These are phyloP conservation scores for Lasioglossum calceatum DNA, from an alignment of 2,888 invertebrate genomes.

Conservation along the genomic window DNA sequence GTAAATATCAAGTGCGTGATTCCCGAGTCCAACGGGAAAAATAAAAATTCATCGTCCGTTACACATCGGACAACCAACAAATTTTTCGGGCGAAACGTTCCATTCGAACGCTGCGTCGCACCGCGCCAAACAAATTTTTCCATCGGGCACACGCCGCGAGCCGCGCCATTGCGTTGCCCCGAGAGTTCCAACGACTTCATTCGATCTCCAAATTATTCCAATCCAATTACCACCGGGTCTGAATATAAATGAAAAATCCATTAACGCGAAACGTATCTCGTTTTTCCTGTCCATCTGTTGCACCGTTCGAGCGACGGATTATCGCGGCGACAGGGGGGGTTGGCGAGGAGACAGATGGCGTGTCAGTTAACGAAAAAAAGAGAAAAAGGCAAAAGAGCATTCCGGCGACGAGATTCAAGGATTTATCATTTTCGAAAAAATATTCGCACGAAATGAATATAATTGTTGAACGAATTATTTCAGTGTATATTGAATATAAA, in stretches of 20 bases:
- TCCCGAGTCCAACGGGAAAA: neutral
- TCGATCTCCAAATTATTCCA: constrained; percentile 31
- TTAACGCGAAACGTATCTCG: constrained; percentile 22
- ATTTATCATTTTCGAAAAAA: neutral
- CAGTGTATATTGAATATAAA: too few species aligned
- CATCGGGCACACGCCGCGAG: neutral
- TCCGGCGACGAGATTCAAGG: neutral
- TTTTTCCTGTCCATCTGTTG: constrained; percentile 25
- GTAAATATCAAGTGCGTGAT: neutral
- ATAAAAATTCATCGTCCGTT: constrained; percentile 6
- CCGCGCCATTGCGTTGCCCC: neutral
- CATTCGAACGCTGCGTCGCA: neutral
- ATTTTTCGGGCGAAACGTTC: neutral
- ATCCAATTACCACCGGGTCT: constrained; percentile 19
- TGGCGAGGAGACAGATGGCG: neutral
- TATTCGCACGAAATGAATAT: too few species aligned
- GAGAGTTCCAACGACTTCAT: constrained; percentile 3
- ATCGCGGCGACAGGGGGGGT: neutral
- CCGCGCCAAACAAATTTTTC: neutral
- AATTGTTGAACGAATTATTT: too few species aligned
- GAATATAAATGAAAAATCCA: constrained; percentile 28
- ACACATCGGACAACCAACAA: neutral
- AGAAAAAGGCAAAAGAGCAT: neutral
- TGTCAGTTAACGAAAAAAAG: neutral
- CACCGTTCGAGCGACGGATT: constrained; percentile 16